A percentile compares a stretch with the other conserved stretches of the same genome.
phyloP scores from a whole-genome alignment of 2,888 invertebrate species.

The Mesochorus sp. region DNA sequence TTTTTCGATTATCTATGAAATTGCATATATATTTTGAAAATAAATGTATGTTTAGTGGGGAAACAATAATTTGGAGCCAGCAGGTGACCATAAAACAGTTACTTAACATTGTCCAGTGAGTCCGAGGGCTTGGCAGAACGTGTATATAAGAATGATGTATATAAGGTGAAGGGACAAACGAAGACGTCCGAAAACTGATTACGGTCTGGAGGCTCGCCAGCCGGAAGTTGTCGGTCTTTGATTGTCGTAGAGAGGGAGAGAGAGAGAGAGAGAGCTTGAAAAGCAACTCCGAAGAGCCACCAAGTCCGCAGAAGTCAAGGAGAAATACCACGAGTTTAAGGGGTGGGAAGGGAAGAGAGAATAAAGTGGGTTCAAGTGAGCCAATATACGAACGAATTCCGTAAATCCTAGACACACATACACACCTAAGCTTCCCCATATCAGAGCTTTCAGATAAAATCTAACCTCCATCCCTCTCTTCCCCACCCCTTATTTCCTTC shows the following conservation, averaged over 20 bases:
- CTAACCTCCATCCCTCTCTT: not conserved
- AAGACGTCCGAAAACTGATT: conserved; percentile 69
- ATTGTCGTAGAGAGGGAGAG: conserved; percentile 65
- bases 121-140: no score
- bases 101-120: no score
- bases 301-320: conserved; percentile 8
- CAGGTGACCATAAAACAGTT: no score
- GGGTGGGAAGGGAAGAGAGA: not conserved
- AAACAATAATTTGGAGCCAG: no score
- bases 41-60: no score
- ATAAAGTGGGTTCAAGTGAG: conserved; percentile 12
- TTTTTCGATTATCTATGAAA: no score
- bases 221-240: conserved; percentile 69
- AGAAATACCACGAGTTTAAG: not conserved
- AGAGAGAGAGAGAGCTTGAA: no score
- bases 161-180: conserved; percentile 36
- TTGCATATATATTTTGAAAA: no score
- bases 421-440: not conserved
- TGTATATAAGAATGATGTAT: no score
- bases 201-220: conserved; percentile 69
- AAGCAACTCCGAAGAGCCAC: conserved; percentile 39
- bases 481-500: no score
- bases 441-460: conserved; percentile 19
- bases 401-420: conserved; percentile 4
- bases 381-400: conserved; percentile 48